Conservation (phyloP, 2,797 vertebrate species). For the Chelonia mydas region DNA sequence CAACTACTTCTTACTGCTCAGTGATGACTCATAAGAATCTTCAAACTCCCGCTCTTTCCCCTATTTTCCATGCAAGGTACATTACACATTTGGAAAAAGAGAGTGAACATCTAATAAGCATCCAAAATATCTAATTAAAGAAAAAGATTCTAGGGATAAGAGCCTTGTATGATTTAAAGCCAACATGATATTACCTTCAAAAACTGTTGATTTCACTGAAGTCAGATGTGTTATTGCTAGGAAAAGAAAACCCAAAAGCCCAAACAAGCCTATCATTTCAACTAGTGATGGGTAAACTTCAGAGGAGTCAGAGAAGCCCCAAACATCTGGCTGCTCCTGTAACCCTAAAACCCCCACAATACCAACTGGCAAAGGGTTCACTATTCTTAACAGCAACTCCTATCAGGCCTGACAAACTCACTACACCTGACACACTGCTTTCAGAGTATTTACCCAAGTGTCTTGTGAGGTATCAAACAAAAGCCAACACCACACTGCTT, state of each 20-base stretch:
- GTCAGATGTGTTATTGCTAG: background rate
- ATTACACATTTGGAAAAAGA: background rate
- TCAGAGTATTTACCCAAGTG: background rate
- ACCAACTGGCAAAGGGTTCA: background rate
- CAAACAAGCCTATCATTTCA: accelerated
- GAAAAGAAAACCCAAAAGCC: background rate
- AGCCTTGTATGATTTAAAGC: background rate
- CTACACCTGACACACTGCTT: background rate
- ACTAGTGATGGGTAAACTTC: accelerated
- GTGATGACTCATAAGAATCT: too few species aligned
- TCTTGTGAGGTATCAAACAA: background rate
- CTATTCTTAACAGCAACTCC: background rate
- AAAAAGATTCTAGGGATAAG: conserved; percentile 35
- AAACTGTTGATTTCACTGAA: accelerated
- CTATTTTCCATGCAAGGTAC: background rate
- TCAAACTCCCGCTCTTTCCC: background rate
- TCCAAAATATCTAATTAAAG: background rate
- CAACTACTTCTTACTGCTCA: background rate
- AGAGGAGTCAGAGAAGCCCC: background rate
- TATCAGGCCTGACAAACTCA: background rate
- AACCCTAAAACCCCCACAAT: background rate
- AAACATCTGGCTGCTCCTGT: background rate
- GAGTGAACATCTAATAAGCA: conserved; percentile 26
- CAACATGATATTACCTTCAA: accelerated
- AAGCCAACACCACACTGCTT: background rate